phyloP scores from a whole-genome alignment of 2,888 invertebrate genomes.

The Asteroscopus sphinx region DNA sequence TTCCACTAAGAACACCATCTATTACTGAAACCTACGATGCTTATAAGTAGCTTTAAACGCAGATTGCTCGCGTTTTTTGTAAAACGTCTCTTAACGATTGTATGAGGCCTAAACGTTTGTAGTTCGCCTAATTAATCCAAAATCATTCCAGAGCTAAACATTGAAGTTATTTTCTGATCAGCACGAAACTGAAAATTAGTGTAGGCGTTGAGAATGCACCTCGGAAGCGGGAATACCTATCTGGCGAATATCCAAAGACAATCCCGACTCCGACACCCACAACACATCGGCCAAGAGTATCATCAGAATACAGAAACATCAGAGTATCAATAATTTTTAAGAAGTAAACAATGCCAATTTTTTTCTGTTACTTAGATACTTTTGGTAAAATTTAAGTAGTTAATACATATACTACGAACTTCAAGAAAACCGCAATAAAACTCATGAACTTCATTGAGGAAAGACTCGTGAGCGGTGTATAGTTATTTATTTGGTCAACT shows the following conservation, averaged over 20 bases:
- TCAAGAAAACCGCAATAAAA: conserved; percentile 29
- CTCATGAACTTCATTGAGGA: conserved; percentile 69
- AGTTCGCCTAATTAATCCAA: background rate
- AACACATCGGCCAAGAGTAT: conserved; percentile 52
- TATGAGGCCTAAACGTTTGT: background rate
- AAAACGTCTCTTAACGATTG: no score
- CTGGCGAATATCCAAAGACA: conserved; percentile 77
- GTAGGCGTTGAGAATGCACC: conserved; percentile 74
- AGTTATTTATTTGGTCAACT: conserved; percentile 87
- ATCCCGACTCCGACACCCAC: conserved; percentile 56
- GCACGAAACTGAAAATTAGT: conserved; percentile 35
- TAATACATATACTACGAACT: background rate
- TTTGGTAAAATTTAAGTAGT: background rate
- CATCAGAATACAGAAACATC: no score
- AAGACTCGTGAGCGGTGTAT: conserved; percentile 76
- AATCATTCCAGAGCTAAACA: conserved; percentile 15
- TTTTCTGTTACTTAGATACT: conserved; percentile 18
- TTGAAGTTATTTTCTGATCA: conserved; percentile 24
- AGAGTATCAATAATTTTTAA: conserved; percentile 56
- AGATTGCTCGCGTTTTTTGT: no score
- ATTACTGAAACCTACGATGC: no score
- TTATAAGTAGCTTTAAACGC: no score
- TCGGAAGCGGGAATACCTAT: conserved; percentile 82
- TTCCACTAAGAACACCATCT: no score
- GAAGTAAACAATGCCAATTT: conserved; percentile 60